Base-by-base conservation (phyloP, 1,140 invertebrate genomes). In the Catajapyx aquilonaris region DNA sequence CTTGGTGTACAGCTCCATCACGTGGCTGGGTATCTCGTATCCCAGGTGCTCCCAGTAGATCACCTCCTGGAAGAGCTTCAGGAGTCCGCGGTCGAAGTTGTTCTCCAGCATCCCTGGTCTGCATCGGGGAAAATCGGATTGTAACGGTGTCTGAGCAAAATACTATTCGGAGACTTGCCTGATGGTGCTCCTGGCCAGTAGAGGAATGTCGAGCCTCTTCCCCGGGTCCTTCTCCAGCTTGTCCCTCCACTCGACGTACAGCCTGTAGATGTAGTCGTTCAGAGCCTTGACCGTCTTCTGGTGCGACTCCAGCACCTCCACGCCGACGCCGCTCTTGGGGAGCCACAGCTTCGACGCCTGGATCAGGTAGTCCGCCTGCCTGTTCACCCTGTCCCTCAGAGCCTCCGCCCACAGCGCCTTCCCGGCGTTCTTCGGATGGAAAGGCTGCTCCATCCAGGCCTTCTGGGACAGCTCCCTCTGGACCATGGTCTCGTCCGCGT, bases 401-500 rank as follows among this genome's bases (percentile, higher is more conserved):
- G 69, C 56, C 5, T 55, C 52, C 2, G 73, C 57, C 51, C 73
- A 69, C 30, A 69, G 56, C 1, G 71, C 77, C 43, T 69, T 58
- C 1, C 81, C 81, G 0, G 76, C 64, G 51, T 67, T 76, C 17
- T 69, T 66, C 0, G 81, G 76, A 42, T 76, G 58, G 15, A 66
- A 64, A 0, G 69, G 61, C 1, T 73, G 63, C 35, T 73, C 64
- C 20, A 66, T 55, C 20, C 71, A 60, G 1, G 64, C 62, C 34
- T 71, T 69, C 17, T 64, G 51, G 2, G 77, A 57, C 38, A 84
- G 56, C 37, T 78, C 70, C 38, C 73, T 68, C 47, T 81, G 78
- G 0, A 71, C 68, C 3, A 64, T 62, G 40, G 78, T 69, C 20
- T 87, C 70, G 48, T 85, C 77, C n/a, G 73, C 62, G 38, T 66